These are phyloP conservation scores for Smittia sp. DNA, from an alignment of 2,888 invertebrate genomes.

Conservation along the genomic window DNA sequence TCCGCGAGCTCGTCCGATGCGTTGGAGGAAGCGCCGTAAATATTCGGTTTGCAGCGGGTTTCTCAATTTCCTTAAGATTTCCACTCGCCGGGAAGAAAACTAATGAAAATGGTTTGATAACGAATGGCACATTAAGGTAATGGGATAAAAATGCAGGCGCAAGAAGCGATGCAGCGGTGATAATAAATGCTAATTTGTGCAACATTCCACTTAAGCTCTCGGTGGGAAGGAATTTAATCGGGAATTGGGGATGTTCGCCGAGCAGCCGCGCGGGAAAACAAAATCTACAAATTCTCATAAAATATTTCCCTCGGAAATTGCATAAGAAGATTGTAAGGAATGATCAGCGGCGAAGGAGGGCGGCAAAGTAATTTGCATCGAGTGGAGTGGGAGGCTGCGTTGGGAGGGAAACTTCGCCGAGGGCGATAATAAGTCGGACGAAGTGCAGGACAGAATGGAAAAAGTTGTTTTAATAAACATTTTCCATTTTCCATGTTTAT, in stretches of 20 bases:
- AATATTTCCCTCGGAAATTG: conserved; percentile 19
- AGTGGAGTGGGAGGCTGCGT: background rate
- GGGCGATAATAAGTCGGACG: conserved; percentile 32
- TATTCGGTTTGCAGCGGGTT: conserved; percentile 19
- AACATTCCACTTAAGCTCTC: background rate
- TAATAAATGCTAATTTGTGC: conserved; percentile 38
- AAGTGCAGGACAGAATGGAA: conserved; percentile 24
- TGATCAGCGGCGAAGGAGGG: background rate
- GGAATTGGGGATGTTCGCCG: conserved; percentile 17
- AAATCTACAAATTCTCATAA: conserved; percentile 30
- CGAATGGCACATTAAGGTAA: conserved; percentile 31
- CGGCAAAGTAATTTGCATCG: no score
- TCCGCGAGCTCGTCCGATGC: background rate
- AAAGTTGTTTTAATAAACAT: conserved; percentile 41
- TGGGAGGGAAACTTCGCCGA: background rate
- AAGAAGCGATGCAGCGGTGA: conserved; percentile 24
- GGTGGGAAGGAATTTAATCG: conserved; percentile 23
- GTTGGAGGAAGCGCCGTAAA: conserved; percentile 10
- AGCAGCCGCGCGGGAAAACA: background rate
- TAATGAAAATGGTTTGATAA: conserved; percentile 38
- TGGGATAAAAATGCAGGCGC: conserved; percentile 13
- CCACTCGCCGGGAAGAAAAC: background rate
- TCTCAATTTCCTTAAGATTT: background rate
- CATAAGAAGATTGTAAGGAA: background rate
- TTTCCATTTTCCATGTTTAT: conserved; percentile 34